These are phyloP conservation scores for Peromyscus nudipes DNA, from an alignment of 2,797 vertebrate genomes.

Conservation along the genomic window DNA sequence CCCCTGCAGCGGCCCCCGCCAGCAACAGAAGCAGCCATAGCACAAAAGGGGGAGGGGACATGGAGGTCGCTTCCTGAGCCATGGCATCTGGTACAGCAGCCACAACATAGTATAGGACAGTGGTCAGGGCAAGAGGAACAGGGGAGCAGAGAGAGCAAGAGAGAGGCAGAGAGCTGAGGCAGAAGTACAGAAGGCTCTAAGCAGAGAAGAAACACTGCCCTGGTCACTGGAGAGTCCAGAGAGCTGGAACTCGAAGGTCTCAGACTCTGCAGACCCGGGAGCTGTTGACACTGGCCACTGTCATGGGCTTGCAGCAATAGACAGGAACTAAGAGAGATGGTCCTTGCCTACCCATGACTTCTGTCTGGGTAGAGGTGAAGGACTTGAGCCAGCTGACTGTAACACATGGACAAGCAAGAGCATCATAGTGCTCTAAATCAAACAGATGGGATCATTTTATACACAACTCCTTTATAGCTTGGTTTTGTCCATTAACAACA, in stretches of 20 bases:
- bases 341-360: not conserved
- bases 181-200: not conserved
- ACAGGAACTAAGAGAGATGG: not conserved
- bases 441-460: not conserved
- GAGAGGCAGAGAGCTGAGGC: not conserved
- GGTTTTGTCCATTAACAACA: not conserved
- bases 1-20: fast-evolving
- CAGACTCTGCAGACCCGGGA: not conserved
- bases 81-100: not conserved
- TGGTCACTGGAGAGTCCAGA: not conserved
- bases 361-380: not conserved
- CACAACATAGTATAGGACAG: no score
- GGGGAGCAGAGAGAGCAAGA: not conserved
- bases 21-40: not conserved
- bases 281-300: no score
- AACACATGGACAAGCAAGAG: not conserved
- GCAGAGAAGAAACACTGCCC: not conserved
- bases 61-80: not conserved
- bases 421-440: not conserved
- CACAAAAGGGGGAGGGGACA: fast-evolving
- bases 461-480: not conserved
- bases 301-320: not conserved
- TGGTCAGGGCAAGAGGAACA: not conserved
- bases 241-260: not conserved
- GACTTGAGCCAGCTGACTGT: not conserved